Evolutionary conservation across 2,113 vertebrate genomes (phyloP).

Genomic region (Elachura formosa): DNA sequence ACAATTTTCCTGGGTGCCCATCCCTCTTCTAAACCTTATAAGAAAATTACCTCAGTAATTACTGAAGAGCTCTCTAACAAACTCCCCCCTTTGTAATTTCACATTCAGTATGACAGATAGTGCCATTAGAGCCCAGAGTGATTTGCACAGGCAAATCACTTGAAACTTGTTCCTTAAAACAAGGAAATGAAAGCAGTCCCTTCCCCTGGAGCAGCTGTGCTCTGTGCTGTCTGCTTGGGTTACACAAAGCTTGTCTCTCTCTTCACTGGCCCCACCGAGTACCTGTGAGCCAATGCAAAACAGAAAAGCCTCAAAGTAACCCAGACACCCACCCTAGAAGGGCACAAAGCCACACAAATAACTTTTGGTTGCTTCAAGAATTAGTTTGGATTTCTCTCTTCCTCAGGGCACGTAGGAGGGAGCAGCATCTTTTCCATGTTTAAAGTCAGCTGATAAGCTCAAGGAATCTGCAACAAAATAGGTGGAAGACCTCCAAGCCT

Average conservation of each 20-base stretch:
- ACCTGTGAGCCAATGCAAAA: not conserved
- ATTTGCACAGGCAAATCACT: not conserved
- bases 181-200: slow-evolving; percentile 3
- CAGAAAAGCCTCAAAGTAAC: not conserved
- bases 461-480: not conserved
- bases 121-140: not conserved
- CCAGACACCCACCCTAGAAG: not conserved
- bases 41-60: not conserved
- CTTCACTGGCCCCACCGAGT: not conserved
- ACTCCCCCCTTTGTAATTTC: not conserved
- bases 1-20: not conserved
- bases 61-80: not conserved
- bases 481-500: not conserved
- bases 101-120: not conserved
- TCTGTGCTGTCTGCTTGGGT: not conserved
- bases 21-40: not conserved
- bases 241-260: not conserved
- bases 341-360: not conserved
- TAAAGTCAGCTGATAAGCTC: not conserved
- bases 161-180: not conserved
- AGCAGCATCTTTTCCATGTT: not conserved
- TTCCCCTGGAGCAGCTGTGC: not conserved
- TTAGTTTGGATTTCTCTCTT: not conserved
- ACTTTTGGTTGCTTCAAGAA: not conserved
- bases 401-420: fast-evolving